phyloP scores from a whole-genome alignment of 1,140 invertebrate genomes.

The Aphidius gifuensis region DNA sequence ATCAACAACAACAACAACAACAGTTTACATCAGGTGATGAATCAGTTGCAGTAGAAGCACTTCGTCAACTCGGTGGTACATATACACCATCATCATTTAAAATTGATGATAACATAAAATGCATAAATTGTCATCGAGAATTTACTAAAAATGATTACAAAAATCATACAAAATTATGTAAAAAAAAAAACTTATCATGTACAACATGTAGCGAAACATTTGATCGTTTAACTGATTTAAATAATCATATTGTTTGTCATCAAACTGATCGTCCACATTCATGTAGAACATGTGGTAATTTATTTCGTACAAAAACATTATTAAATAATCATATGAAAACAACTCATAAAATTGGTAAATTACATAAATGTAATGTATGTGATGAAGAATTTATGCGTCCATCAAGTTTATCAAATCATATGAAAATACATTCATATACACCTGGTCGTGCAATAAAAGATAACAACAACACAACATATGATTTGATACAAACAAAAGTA shows the following conservation, averaged over 20 bases:
- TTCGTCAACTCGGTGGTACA: slow-evolving; percentile 54
- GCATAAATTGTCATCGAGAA: slow-evolving; percentile 31
- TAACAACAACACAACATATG: slow-evolving; percentile 29
- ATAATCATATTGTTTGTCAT: slow-evolving; percentile 53
- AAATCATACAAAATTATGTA: slow-evolving; percentile 37
- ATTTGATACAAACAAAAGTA: slow-evolving; percentile 10
- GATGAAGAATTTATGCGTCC: slow-evolving; percentile 52
- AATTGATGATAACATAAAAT: slow-evolving; percentile 40
- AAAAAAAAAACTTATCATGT: slow-evolving; percentile 38
- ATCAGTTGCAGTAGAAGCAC: slow-evolving; percentile 54
- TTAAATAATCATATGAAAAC: slow-evolving; percentile 45
- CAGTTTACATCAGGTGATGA: slow-evolving; percentile 48
- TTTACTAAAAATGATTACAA: slow-evolving; percentile 33
- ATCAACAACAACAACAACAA: slow-evolving; percentile 7
- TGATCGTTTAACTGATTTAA: slow-evolving; percentile 46
- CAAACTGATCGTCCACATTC: slow-evolving; percentile 49
- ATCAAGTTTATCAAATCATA: slow-evolving; percentile 56
- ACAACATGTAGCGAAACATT: slow-evolving; percentile 46
- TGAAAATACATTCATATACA: slow-evolving; percentile 55
- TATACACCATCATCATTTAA: slow-evolving; percentile 37
- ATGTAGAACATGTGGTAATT: slow-evolving; percentile 48
- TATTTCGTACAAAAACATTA: slow-evolving; percentile 46
- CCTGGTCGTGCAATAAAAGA: slow-evolving; percentile 49
- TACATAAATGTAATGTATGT: slow-evolving; percentile 51
- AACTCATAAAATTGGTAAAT: slow-evolving; percentile 39